Evolutionary conservation across 2,888 invertebrate genomes (phyloP).

Genomic region (Aelia acuminata): DNA sequence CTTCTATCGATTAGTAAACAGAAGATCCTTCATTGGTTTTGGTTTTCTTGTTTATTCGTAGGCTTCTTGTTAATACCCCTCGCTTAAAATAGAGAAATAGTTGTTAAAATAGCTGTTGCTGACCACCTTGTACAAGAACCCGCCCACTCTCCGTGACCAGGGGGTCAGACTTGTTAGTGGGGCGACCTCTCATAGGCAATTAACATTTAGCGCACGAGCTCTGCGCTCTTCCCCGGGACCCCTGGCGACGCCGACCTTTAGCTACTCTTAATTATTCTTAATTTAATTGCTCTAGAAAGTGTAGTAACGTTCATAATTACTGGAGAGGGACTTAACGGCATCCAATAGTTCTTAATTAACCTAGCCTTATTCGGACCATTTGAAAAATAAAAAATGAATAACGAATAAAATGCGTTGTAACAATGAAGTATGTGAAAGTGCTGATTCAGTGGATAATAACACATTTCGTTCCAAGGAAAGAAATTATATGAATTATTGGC

Average conservation of each 20-base stretch:
- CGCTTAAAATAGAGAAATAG: not conserved
- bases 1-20: no score
- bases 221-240: conserved; percentile 5
- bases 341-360: not conserved
- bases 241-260: conserved; percentile 12
- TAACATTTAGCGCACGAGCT: conserved; percentile 51
- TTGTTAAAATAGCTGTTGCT: not conserved
- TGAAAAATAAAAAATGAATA: not conserved
- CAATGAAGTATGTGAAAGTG: not conserved
- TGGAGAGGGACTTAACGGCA: not conserved
- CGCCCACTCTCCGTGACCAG: not conserved
- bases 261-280: conserved; percentile 31
- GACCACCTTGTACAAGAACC: not conserved
- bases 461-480: no score
- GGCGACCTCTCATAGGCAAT: conserved; percentile 19
- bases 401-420: not conserved
- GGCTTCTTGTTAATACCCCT: not conserved
- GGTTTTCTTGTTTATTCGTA: no score
- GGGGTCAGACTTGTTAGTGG: conserved; percentile 25
- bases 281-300: conserved; percentile 41
- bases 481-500: no score
- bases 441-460: no score
- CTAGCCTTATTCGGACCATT: not conserved
- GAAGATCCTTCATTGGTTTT: no score
- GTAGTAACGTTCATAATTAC: conserved; percentile 24